A percentile compares a stretch with the other conserved stretches of the same genome.
These are phyloP conservation scores for Chloroceryle aenea DNA, from an alignment of 2,113 vertebrate species.

Conservation along the genomic window DNA sequence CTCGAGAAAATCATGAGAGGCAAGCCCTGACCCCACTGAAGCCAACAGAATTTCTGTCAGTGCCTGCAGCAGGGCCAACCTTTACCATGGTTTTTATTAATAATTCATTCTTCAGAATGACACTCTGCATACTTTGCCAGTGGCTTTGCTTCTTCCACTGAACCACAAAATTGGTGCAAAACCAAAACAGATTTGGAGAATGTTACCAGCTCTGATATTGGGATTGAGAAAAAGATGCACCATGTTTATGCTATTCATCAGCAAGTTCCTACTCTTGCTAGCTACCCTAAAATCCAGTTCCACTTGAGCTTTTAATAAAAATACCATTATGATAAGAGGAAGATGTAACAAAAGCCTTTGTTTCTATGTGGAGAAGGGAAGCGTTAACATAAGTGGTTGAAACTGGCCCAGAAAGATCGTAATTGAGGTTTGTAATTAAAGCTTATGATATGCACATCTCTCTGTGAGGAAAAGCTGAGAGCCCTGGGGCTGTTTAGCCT, in stretches of 20 bases:
- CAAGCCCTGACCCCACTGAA: neutral
- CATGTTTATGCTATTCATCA: neutral
- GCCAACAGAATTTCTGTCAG: constrained; percentile 5
- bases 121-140: neutral
- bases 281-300: neutral
- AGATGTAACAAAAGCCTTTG: neutral
- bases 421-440: neutral
- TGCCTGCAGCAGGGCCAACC: neutral
- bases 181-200: neutral
- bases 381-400: neutral
- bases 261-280: neutral
- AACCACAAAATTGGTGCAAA: neutral
- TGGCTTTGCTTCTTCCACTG: neutral
- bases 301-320: neutral
- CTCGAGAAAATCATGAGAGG: neutral
- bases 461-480: too few species aligned
- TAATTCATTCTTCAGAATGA: neutral
- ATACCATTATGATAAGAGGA: neutral
- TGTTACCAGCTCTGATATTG: neutral
- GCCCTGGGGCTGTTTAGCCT: too few species aligned
- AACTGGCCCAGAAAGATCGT: neutral
- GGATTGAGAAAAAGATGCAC: neutral
- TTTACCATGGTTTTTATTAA: constrained; percentile 6
- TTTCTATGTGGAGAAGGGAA: neutral
- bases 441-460: neutral